A percentile compares a stretch with the other conserved stretches of the same genome.
Evolutionary conservation across 2,888 invertebrate species (phyloP).

Genomic region (Drosophila antonietae): DNA sequence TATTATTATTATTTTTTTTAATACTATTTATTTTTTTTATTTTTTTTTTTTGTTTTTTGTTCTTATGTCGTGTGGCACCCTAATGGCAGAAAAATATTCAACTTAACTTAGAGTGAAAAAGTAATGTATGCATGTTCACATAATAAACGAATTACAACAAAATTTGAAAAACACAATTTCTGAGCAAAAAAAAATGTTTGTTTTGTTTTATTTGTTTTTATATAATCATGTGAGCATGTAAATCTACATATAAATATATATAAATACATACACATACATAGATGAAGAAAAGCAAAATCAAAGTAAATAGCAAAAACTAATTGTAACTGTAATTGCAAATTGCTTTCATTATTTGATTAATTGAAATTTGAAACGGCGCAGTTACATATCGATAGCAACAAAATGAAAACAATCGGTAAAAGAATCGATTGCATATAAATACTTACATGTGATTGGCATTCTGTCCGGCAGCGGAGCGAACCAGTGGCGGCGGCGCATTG

Average conservation of each 20-base stretch:
- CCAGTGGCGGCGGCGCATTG: constrained; percentile 87
- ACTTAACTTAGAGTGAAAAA: constrained; percentile 56
- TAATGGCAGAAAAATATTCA: constrained; percentile 60
- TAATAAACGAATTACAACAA: constrained; percentile 82
- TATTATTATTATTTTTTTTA: constrained; percentile 3
- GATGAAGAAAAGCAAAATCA: constrained; percentile 55
- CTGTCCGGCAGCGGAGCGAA: constrained; percentile 86
- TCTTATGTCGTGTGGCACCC: constrained; percentile 42
- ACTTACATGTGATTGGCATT: constrained; percentile 83
- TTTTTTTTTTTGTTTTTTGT: constrained; percentile 5
- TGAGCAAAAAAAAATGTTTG: constrained; percentile 41
- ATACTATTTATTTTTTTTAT: neutral
- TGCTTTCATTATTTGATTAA: constrained; percentile 36
- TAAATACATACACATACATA: constrained; percentile 18
- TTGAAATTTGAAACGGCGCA: constrained; percentile 27
- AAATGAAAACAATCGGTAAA: constrained; percentile 28
- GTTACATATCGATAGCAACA: constrained; percentile 51
- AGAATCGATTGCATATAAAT: constrained; percentile 22
- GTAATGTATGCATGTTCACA: constrained; percentile 58
- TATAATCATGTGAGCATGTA: constrained; percentile 27
- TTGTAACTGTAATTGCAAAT: constrained; percentile 44
- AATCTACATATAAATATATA: constrained; percentile 14
- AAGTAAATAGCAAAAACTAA: constrained; percentile 56
- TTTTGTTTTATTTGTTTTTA: constrained; percentile 17
- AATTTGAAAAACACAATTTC: constrained; percentile 83